Conservation (phyloP, 2,797 vertebrate species). For the Sebastes steindachneri region DNA sequence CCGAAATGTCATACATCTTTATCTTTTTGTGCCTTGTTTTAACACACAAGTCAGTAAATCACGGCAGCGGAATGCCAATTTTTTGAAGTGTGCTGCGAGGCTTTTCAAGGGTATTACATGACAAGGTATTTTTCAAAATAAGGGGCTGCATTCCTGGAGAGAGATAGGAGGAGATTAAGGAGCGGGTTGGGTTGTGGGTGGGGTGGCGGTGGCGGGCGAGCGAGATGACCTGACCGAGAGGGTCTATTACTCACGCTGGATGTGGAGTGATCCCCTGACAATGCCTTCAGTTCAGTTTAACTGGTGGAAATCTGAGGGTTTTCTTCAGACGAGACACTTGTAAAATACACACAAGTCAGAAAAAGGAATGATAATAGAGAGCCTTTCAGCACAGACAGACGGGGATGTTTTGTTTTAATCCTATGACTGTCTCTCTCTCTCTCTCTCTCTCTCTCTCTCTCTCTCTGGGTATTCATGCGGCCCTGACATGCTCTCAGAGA, state of each 20-base stretch:
- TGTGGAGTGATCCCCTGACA: slow-evolving; percentile 39
- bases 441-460: not conserved
- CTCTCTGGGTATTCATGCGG: slow-evolving; percentile 16
- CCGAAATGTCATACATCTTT: slow-evolving; percentile 65
- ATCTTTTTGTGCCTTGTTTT: slow-evolving; percentile 66
- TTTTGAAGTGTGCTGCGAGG: slow-evolving; percentile 55
- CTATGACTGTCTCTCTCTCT: slow-evolving; percentile 4
- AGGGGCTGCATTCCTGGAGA: slow-evolving; percentile 79
- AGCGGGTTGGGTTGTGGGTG: slow-evolving; percentile 50
- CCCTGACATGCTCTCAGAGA: slow-evolving; percentile 34
- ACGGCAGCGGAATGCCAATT: slow-evolving; percentile 63
- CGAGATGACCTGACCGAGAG: slow-evolving; percentile 67
- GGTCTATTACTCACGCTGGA: slow-evolving; percentile 61
- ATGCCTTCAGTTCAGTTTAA: slow-evolving; percentile 23
- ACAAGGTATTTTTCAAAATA: slow-evolving; percentile 82
- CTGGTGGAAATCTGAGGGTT: slow-evolving; percentile 12
- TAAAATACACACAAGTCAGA: slow-evolving; percentile 4
- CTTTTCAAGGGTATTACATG: slow-evolving; percentile 84
- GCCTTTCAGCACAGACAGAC: slow-evolving; percentile 5
- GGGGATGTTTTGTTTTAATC: slow-evolving; percentile 42
- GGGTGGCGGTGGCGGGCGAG: slow-evolving; percentile 45
- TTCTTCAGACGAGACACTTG: slow-evolving; percentile 17
- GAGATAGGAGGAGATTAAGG: slow-evolving; percentile 82
- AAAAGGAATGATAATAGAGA: slow-evolving; percentile 16
- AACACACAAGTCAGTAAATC: slow-evolving; percentile 72